Conservation (phyloP, 2,113 vertebrate genomes). For the Setophaga coronata region DNA sequence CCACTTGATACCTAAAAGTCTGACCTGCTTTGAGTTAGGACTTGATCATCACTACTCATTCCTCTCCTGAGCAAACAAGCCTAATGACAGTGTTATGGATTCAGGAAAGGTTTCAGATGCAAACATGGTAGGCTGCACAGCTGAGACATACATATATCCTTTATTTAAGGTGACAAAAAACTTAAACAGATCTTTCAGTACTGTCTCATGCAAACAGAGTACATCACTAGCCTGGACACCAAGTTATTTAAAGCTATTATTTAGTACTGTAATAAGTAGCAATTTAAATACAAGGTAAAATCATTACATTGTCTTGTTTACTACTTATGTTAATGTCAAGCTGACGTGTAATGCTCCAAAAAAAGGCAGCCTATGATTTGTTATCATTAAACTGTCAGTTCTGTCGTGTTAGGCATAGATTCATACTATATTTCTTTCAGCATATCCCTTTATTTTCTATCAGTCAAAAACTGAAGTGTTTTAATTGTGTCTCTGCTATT, state of each 20-base stretch:
- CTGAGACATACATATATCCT: conserved; percentile 69
- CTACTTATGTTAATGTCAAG: conserved; percentile 80
- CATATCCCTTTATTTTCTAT: conserved; percentile 84
- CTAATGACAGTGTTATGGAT: conserved; percentile 53
- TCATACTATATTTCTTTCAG: conserved; percentile 76
- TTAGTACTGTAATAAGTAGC: conserved; percentile 82
- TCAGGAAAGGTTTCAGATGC: conserved; percentile 67
- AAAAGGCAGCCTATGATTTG: conserved; percentile 87
- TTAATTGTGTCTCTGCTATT: conserved; percentile 82
- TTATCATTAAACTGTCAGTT: conserved; percentile 92
- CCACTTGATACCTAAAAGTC: conserved; percentile 20
- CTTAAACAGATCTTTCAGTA: conserved; percentile 77
- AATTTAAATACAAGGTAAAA: conserved; percentile 83
- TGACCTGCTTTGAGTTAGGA: background rate
- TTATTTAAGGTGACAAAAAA: conserved; percentile 78
- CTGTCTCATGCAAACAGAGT: conserved; percentile 70
- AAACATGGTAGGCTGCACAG: conserved; percentile 15
- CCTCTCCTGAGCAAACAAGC: conserved; percentile 15
- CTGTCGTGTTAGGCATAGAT: conserved; percentile 78
- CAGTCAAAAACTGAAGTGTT: conserved; percentile 77
- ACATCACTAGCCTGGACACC: conserved; percentile 78
- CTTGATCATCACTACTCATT: background rate
- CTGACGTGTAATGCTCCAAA: conserved; percentile 68
- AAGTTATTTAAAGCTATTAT: conserved; percentile 83
- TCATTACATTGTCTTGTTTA: conserved; percentile 84